phyloP scores from a whole-genome alignment of 1,140 invertebrate species.

The Drosophila tani region DNA sequence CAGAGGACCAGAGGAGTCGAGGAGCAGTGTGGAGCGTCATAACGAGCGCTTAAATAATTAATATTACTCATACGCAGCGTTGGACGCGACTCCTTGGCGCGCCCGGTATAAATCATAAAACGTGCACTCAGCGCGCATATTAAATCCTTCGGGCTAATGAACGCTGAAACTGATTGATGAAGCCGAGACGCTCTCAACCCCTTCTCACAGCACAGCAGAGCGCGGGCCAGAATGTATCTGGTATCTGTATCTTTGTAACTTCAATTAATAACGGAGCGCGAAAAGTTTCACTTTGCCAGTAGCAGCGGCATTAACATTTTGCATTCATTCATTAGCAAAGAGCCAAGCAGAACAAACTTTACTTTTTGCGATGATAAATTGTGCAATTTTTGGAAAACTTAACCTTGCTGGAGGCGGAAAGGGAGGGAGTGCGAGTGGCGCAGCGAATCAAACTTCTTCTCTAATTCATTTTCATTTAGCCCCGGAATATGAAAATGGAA shows the following conservation, averaged over 20 bases:
- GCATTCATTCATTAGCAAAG: conserved; percentile 74
- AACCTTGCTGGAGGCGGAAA: conserved; percentile 3
- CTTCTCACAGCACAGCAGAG: background rate
- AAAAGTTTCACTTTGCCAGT: conserved; percentile 63
- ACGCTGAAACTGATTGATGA: conserved; percentile 65
- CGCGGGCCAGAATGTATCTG: conserved; percentile 13
- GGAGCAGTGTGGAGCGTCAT: conserved; percentile 32
- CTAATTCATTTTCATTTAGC: conserved; percentile 58
- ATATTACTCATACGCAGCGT: conserved; percentile 74
- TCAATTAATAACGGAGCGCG: conserved; percentile 73
- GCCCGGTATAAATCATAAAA: conserved; percentile 68
- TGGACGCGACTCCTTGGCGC: conserved; percentile 27
- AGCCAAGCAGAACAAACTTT: conserved; percentile 52
- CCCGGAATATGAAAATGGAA: conserved; percentile 36
- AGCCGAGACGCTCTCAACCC: conserved; percentile 37
- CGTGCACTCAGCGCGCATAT: conserved; percentile 72
- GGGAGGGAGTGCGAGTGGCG: conserved; percentile 16
- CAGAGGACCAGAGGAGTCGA: conserved; percentile 37
- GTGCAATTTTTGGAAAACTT: conserved; percentile 61
- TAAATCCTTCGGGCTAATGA: conserved; percentile 74
- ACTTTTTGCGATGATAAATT: conserved; percentile 72
- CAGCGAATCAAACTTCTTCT: conserved; percentile 64
- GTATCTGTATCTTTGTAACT: conserved; percentile 51
- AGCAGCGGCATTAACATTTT: conserved; percentile 74
- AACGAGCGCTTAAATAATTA: conserved; percentile 82